Percentiles rank a stretch among this genome's conserved stretches.
These are phyloP conservation scores for Cercocebus atys DNA, from an alignment of 2,113 vertebrate species.

Conservation along the genomic window DNA sequence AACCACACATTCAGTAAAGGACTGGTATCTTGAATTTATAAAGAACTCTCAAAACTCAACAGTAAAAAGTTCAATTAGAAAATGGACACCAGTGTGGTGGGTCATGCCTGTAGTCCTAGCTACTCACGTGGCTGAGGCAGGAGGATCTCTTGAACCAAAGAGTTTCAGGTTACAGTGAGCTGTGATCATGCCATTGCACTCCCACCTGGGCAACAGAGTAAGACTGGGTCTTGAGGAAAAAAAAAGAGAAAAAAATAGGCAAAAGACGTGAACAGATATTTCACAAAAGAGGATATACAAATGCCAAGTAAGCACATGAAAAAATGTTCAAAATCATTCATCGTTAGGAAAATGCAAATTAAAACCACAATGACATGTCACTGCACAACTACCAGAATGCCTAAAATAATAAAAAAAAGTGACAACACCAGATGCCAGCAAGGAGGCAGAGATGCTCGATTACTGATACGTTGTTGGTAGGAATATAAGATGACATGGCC, in stretches of 20 bases:
- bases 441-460: neutral
- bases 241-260: neutral
- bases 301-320: neutral
- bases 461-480: neutral
- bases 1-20: neutral
- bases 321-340: neutral
- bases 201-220: too few relatives aligned
- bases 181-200: too few relatives aligned
- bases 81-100: neutral
- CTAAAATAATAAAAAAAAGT: neutral
- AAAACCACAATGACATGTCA: neutral
- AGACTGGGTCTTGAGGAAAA: too few relatives aligned
- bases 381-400: neutral
- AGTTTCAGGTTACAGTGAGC: too few relatives aligned
- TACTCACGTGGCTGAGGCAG: too few relatives aligned
- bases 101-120: too few relatives aligned
- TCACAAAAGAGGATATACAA: neutral
- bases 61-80: neutral
- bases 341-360: neutral
- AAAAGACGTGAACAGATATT: neutral
- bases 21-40: neutral
- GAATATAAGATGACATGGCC: neutral
- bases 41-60: neutral
- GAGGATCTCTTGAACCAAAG: too few relatives aligned
- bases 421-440: neutral